Percentiles rank a stretch among this genome's conserved stretches.
Evolutionary conservation across 2,113 vertebrate genomes (phyloP).

Genomic region (Ailurus styani): DNA sequence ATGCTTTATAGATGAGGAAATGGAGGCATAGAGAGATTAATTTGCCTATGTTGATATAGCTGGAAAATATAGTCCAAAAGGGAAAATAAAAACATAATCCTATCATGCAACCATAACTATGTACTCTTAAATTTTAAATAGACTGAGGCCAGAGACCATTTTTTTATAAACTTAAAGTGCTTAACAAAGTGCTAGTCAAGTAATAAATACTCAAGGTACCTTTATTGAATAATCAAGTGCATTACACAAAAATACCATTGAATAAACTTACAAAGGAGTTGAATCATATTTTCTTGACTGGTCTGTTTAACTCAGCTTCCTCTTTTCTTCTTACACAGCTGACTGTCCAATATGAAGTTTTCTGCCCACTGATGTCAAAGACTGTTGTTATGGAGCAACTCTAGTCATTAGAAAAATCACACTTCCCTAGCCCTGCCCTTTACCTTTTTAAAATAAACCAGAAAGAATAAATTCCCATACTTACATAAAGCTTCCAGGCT

Average conservation of each 20-base stretch:
- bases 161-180: not conserved
- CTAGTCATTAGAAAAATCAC: not conserved
- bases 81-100: slow-evolving; percentile 17
- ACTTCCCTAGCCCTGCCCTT: not conserved
- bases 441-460: not conserved
- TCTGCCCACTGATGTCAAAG: not conserved
- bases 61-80: not conserved
- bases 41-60: not conserved
- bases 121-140: not conserved
- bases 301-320: not conserved
- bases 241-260: not conserved
- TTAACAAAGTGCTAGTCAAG: not conserved
- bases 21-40: not conserved
- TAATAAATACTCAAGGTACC: not conserved
- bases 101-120: not conserved
- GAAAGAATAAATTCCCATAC: not conserved
- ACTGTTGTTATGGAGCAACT: not conserved
- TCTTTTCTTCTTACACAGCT: not conserved
- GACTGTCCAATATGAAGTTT: not conserved
- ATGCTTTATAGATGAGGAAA: not conserved
- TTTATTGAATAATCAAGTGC: not conserved
- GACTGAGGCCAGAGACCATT: not conserved
- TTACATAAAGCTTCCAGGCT: not conserved
- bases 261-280: not conserved
- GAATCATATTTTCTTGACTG: not conserved